A percentile compares a stretch with the other conserved stretches of the same genome.
Evolutionary conservation across 1,140 invertebrate species (phyloP).

Genomic region (Atta cephalotes): DNA sequence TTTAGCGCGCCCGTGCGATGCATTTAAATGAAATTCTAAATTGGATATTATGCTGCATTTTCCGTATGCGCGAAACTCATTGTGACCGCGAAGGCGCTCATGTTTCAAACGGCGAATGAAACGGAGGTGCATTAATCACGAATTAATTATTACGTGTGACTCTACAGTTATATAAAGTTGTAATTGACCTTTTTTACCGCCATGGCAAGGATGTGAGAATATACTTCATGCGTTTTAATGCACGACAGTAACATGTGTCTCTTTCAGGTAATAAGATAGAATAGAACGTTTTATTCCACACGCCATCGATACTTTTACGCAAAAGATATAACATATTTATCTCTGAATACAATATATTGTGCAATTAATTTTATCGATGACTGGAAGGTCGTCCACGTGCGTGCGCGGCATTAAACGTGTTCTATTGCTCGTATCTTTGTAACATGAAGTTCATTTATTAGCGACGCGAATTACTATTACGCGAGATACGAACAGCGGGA

Average conservation of each 20-base stretch:
- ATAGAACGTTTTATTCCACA: background rate
- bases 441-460: background rate
- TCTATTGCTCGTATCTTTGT: constrained; percentile 18
- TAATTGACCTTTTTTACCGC: constrained; percentile 37
- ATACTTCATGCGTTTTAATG: background rate
- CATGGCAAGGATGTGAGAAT: background rate
- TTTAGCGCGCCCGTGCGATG: background rate
- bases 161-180: background rate
- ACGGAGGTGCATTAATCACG: constrained; percentile 27
- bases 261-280: background rate
- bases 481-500: background rate
- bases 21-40: constrained; percentile 58
- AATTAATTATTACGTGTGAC: constrained; percentile 44
- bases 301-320: background rate
- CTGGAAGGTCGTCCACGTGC: background rate
- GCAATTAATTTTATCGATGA: constrained; percentile 45
- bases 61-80: constrained; percentile 6
- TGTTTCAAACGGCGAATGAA: constrained; percentile 3
- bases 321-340: constrained; percentile 24
- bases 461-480: constrained; percentile 25
- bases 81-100: background rate
- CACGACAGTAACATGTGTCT: background rate
- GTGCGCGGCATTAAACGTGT: background rate
- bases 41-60: constrained; percentile 29
- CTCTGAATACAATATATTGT: background rate